These are phyloP conservation scores for Benitochromis conjunctus DNA, from an alignment of 2,113 vertebrate species.

Conservation along the genomic window DNA sequence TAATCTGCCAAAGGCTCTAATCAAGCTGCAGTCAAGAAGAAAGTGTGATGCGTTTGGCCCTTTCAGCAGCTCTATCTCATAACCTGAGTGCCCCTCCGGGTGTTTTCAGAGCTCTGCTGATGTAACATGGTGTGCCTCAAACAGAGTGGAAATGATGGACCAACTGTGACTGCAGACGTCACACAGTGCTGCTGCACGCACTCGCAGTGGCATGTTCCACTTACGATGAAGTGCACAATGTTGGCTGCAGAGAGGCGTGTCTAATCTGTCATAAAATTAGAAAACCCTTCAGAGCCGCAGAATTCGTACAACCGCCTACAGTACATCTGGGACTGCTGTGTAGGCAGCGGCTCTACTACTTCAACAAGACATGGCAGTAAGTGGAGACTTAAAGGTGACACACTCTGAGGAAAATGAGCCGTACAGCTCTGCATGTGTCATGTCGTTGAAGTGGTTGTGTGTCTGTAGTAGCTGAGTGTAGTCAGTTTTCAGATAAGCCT, in stretches of 20 bases:
- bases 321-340: constrained; percentile 1
- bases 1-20: neutral
- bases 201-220: constrained; percentile 19
- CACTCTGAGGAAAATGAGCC: neutral
- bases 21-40: constrained; percentile 1
- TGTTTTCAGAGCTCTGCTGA: constrained; percentile 22
- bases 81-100: constrained; percentile 19
- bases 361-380: neutral
- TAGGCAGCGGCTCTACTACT: neutral
- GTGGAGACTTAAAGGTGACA: neutral
- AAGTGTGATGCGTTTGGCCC: neutral
- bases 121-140: constrained; percentile 18
- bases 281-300: constrained; percentile 8
- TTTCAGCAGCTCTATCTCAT: constrained; percentile 9
- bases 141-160: constrained; percentile 25
- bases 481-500: constrained; percentile 35
- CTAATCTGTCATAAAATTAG: constrained; percentile 46
- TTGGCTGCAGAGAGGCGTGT: constrained; percentile 39
- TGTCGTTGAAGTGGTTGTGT: neutral
- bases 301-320: neutral
- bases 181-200: constrained; percentile 18
- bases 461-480: constrained; percentile 9
- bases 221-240: constrained; percentile 33
- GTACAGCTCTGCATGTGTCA: constrained; percentile 4
- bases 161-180: constrained; percentile 31